phyloP scores from a whole-genome alignment of 1,140 invertebrate species.

The Grapholita molesta region DNA sequence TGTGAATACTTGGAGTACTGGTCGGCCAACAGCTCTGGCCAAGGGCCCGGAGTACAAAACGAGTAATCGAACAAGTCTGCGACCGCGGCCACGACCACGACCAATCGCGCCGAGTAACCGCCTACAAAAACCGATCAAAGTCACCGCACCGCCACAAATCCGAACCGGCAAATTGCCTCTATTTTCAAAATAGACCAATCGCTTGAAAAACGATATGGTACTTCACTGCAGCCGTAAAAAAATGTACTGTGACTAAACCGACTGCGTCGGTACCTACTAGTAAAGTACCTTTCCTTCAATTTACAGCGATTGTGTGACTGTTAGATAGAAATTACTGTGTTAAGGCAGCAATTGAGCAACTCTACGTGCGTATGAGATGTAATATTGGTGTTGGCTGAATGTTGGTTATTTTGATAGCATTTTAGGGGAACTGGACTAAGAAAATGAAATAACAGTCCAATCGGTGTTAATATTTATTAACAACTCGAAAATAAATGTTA shows the following conservation, averaged over 20 bases:
- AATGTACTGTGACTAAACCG: slow-evolving; percentile 47
- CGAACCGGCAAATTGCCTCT: slow-evolving; percentile 63
- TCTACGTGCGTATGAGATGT: no score
- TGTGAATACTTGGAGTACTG: neutral
- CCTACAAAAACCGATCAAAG: slow-evolving; percentile 71
- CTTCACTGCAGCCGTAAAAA: slow-evolving; percentile 42
- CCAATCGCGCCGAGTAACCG: slow-evolving; percentile 47
- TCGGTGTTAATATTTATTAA: no score
- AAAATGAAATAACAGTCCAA: no score
- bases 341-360: neutral
- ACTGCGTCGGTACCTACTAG: neutral
- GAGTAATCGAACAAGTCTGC: slow-evolving; percentile 43
- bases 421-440: no score
- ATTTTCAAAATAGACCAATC: slow-evolving; percentile 62
- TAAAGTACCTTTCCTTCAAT: neutral
- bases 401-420: no score
- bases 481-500: no score
- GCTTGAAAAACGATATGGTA: slow-evolving; percentile 44
- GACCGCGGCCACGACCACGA: slow-evolving; percentile 32
- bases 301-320: neutral
- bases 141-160: slow-evolving; percentile 49
- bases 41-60: slow-evolving; percentile 29
- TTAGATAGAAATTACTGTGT: neutral
- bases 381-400: no score
- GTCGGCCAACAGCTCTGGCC: neutral